A percentile compares a stretch with the other conserved stretches of the same genome.
These are phyloP conservation scores for Lota lota DNA, from an alignment of 2,113 vertebrate genomes.

Conservation along the genomic window DNA sequence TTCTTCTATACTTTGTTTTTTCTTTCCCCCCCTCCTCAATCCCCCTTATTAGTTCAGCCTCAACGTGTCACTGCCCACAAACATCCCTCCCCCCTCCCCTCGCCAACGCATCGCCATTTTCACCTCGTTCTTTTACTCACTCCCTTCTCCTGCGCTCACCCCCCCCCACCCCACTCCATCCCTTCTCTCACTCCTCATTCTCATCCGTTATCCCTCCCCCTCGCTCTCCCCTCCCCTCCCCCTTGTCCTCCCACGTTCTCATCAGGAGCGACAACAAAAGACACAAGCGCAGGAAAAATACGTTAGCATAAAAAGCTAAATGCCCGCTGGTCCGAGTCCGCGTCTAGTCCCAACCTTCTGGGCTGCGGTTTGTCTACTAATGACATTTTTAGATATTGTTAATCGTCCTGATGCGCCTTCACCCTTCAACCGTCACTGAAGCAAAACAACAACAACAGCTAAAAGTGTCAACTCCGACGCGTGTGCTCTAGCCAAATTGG, in stretches of 20 bases:
- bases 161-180: slow-evolving; percentile 5
- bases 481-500: too few species aligned
- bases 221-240: slow-evolving; percentile 5
- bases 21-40: background rate
- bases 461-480: too few species aligned
- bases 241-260: background rate
- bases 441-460: background rate
- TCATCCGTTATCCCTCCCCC: background rate
- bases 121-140: slow-evolving; percentile 14
- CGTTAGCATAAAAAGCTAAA: too few species aligned
- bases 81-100: slow-evolving; percentile 17
- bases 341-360: too few species aligned
- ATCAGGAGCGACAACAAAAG: slow-evolving; percentile 9
- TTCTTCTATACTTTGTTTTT: background rate
- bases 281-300: slow-evolving; percentile 1
- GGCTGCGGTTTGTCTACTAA: background rate
- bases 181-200: slow-evolving; percentile 5
- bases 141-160: slow-evolving; percentile 7
- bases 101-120: background rate
- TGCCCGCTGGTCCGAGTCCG: too few species aligned
- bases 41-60: background rate
- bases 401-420: too few species aligned
- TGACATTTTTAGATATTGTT: background rate
- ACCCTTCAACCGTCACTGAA: background rate
- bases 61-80: slow-evolving; percentile 13